phyloP scores from a whole-genome alignment of 2,113 vertebrate species.

The Galemys pyrenaicus region DNA sequence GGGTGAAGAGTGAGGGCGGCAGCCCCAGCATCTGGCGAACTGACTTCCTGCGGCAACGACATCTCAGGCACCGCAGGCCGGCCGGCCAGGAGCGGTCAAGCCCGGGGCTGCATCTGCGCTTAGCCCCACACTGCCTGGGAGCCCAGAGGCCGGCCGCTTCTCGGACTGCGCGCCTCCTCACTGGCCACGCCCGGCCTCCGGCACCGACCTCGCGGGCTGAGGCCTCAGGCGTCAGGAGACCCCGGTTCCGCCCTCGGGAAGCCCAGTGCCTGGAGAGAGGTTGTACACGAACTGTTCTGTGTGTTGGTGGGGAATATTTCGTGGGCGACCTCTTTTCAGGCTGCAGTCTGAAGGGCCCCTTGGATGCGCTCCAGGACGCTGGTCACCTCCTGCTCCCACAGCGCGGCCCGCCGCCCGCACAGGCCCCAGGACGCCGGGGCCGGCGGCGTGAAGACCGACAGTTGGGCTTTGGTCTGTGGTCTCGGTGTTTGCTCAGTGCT shows the following conservation, averaged over 20 bases:
- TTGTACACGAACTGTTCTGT: neutral
- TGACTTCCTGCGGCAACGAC: neutral
- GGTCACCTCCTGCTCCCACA: neutral
- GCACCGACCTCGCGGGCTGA: too few relatives aligned
- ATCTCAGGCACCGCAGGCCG: neutral
- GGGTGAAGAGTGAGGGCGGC: neutral
- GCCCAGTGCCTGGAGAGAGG: neutral
- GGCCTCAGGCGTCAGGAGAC: too few relatives aligned
- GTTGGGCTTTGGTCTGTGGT: neutral
- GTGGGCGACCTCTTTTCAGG: neutral
- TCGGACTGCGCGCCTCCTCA: too few relatives aligned
- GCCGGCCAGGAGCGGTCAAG: too few relatives aligned
- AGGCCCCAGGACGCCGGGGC: too few relatives aligned
- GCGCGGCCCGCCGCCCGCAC: too few relatives aligned
- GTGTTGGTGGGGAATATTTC: neutral
- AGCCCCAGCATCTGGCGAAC: neutral
- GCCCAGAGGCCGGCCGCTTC: too few relatives aligned
- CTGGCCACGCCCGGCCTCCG: neutral
- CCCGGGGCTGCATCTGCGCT: too few relatives aligned
- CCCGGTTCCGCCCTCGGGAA: neutral
- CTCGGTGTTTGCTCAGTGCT: neutral
- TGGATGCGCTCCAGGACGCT: neutral
- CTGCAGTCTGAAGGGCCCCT: neutral
- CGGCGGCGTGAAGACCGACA: neutral
- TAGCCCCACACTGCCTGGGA: too few relatives aligned